Evolutionary conservation across 2,888 invertebrate species (phyloP), one percentile per base, ranked within the genome.

Genomic region (Himalopsyche tibetana): DNA sequence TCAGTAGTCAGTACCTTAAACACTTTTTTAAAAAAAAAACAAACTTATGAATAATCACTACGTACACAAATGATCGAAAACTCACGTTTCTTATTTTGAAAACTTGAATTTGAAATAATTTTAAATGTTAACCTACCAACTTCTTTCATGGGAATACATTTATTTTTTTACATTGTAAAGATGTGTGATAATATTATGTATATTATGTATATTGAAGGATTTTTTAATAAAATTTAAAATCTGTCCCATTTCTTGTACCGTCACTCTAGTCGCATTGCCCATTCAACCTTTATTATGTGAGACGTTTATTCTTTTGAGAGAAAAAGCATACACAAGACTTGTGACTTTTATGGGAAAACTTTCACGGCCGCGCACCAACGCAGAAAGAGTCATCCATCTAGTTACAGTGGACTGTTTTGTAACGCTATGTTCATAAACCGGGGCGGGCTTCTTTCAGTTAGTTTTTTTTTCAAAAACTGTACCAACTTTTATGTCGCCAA

Each of bases 281-380:
- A 19, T 63, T 19, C 63, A 63, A 19, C 63, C 63, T 63, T 63
- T 63, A 63, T n/a, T 63, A 19, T 63, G 63, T 63, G 19, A 63
- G 19, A 63, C 63, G 19, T 63, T 63, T 63, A 63, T 63, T 63
- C 63, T 63, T 63, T 63, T 28, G 19, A 63, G 19, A 5, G 63
- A 63, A 63, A 63, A 63, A 63, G 63, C 63, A 63, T 63, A 63
- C 63, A 63, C 63, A 63, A 63, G 63, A 9, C 63, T 28, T 28
- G 63, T 19, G 63, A 63, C 63, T 63, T 63, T 63, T 63, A 63
- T 63, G 63, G 63, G 63, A 63, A 63, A 63, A 63, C 63, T 63
- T 63, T 63, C 63, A 63, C 63, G 63, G 63, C 19, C 63, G 19
- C 63, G 19, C 11, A 63, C 63, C 19, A 63, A 19, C 19, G 5